These are phyloP conservation scores for Pandemis cinnamomeana DNA, from an alignment of 2,888 invertebrate genomes.

Conservation along the genomic window DNA sequence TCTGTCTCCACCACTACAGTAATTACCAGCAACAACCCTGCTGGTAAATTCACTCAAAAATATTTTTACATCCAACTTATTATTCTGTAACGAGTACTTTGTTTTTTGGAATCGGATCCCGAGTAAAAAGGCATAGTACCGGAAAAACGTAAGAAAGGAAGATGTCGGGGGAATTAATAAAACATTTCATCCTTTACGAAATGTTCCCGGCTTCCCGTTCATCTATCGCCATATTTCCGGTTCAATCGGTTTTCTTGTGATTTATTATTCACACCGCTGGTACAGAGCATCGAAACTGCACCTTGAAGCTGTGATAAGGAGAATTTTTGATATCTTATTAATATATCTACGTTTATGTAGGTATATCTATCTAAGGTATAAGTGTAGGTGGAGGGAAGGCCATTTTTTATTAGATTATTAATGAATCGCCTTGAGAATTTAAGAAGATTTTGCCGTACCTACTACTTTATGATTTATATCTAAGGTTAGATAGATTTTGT, in stretches of 20 bases:
- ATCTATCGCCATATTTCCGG: not conserved
- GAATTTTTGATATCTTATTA: not conserved
- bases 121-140: constrained; percentile 10
- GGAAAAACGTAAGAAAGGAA: constrained; percentile 20
- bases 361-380: not conserved
- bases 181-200: constrained; percentile 26
- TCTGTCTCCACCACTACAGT: no score
- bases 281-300: not conserved
- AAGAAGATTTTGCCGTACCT: no score
- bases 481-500: no score
- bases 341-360: constrained; percentile 6
- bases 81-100: not conserved
- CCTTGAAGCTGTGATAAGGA: not conserved
- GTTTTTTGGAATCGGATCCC: constrained; percentile 10
- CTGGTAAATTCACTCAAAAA: no score
- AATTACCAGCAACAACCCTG: no score
- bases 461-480: no score
- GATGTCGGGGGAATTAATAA: constrained; percentile 22
- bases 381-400: not conserved
- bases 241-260: constrained; percentile 11
- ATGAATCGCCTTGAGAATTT: no score
- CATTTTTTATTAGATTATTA: no score
- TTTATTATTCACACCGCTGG: constrained; percentile 4
- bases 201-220: constrained; percentile 12
- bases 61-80: no score